Conservation (phyloP, 2,113 vertebrate species). For the Megalops atlanticus region DNA sequence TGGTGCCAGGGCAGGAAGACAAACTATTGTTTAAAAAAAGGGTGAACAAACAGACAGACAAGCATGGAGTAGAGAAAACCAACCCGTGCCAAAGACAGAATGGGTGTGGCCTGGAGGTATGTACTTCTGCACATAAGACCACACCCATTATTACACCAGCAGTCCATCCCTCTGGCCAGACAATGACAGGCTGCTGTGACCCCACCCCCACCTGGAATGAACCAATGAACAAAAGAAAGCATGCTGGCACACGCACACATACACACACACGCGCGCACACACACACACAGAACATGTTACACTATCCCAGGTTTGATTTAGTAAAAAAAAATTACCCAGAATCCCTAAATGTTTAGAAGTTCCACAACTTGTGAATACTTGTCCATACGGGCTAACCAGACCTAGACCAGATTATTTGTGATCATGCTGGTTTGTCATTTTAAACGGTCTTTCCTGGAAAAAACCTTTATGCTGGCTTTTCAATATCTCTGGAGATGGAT, state of each 20-base stretch:
- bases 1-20: conserved; percentile 1
- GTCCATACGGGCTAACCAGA: background rate
- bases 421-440: too few relatives aligned
- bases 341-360: background rate
- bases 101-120: background rate
- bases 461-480: too few relatives aligned
- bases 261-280: background rate
- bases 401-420: too few relatives aligned
- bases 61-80: background rate
- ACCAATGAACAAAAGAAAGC: background rate
- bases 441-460: too few relatives aligned
- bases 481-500: too few relatives aligned
- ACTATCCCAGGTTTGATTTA: background rate
- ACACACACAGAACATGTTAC: background rate
- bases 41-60: background rate
- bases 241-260: background rate
- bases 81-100: background rate
- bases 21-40: background rate
- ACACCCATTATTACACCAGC: background rate
- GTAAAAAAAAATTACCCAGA: background rate
- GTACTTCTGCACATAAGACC: background rate
- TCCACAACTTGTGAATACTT: too few relatives aligned
- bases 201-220: background rate
- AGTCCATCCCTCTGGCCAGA: background rate
- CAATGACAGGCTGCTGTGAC: background rate